phyloP scores from a whole-genome alignment of 2,888 invertebrate species.

The Tetragnatha montana region DNA sequence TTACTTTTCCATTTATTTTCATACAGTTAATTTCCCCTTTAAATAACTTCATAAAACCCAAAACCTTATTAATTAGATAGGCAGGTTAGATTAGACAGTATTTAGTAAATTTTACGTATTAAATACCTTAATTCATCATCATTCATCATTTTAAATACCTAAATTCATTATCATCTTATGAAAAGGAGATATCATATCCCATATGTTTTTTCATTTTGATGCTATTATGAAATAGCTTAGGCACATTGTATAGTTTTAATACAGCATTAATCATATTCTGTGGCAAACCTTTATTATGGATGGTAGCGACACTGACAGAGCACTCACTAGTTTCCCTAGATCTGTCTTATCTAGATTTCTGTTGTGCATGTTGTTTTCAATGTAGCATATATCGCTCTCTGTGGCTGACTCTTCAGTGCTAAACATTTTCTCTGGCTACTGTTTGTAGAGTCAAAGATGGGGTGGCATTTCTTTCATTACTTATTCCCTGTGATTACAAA shows the following conservation, averaged over 20 bases:
- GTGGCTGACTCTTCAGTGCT: slow-evolving; percentile 68
- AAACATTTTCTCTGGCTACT: slow-evolving; percentile 51
- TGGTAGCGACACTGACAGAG: slow-evolving; percentile 47
- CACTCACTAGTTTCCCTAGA: slow-evolving; percentile 37
- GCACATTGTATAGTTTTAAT: neutral
- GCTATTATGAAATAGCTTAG: neutral
- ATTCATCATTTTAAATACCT: too few relatives aligned
- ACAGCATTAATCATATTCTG: neutral
- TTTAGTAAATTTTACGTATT: neutral
- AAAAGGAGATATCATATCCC: too few relatives aligned
- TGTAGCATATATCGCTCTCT: slow-evolving; percentile 68
- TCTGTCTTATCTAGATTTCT: slow-evolving; percentile 56
- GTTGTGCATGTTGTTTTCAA: slow-evolving; percentile 66
- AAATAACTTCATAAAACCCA: too few relatives aligned
- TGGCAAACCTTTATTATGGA: neutral
- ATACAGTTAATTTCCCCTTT: neutral
- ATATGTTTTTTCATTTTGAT: neutral
- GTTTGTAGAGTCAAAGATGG: slow-evolving; percentile 62
- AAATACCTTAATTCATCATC: too few relatives aligned
- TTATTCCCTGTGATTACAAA: too few relatives aligned
- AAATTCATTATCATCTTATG: too few relatives aligned
- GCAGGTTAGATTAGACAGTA: too few relatives aligned
- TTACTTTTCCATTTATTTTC: neutral
- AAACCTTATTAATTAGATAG: too few relatives aligned
- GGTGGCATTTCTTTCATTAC: slow-evolving; percentile 49